phyloP scores from a whole-genome alignment of 2,797 vertebrate genomes.

The Galago senegalensis region DNA sequence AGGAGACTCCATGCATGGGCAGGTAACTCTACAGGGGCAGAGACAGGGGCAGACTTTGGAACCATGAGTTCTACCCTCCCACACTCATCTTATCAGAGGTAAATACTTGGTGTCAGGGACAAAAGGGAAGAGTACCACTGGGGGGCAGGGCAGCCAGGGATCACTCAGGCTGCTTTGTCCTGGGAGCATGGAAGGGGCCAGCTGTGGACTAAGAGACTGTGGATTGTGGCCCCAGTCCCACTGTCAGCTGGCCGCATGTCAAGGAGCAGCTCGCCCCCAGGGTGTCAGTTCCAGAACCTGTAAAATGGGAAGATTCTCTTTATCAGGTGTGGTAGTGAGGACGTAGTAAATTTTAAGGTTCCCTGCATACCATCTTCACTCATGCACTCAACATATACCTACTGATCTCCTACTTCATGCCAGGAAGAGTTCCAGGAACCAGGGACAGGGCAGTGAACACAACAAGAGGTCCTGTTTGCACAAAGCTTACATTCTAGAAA shows the following conservation, averaged over 20 bases:
- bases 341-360: background rate
- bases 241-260: background rate
- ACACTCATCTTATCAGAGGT: too few species aligned
- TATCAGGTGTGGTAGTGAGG: background rate
- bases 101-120: too few species aligned
- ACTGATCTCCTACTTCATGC: background rate
- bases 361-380: background rate
- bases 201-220: background rate
- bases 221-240: background rate
- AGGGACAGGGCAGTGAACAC: background rate
- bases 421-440: background rate
- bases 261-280: background rate
- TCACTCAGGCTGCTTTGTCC: background rate
- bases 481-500: background rate
- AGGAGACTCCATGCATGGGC: rapidly evolving
- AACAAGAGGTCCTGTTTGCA: background rate
- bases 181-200: background rate
- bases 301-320: background rate
- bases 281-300: background rate
- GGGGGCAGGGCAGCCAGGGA: background rate
- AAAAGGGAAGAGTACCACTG: too few species aligned
- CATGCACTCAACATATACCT: background rate
- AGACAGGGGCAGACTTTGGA: background rate
- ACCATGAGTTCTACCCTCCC: too few species aligned
- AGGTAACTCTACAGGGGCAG: background rate